Evolutionary conservation across 2,113 vertebrate genomes (phyloP), one percentile per base, ranked within the genome.

Genomic region (Cranoglanis bouderius): DNA sequence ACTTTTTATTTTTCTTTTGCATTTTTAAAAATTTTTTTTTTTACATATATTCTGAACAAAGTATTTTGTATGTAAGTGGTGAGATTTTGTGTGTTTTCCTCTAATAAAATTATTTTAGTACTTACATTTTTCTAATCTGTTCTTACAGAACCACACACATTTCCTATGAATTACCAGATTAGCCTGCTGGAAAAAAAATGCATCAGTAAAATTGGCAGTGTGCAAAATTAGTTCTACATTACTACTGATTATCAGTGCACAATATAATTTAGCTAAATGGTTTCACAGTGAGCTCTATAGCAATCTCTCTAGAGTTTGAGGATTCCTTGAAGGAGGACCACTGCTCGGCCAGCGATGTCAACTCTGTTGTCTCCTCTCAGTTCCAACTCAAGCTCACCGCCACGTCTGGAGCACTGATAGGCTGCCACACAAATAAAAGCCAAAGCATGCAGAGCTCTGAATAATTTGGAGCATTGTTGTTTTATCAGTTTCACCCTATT

Each of bases 321-420:
- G 1, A 83, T 95, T 93, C 97, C 98, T 90, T 96, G 94, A 35
- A 98, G 85, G 0, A 98, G 93, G 85, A 96, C 32, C 35, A 95
- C 91, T 0, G 91, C 89, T 1, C 93, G 88, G 21, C 98, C 97
- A 0, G 87, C 90, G 29, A 98, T 94, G 91, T 97, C 96, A 85
- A 99, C 93, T 90, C 97, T 94, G 65, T 96, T 95, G 0, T 96
- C 95, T 0, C 91, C 78, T 89, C 91, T 94, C 90, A 98, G 87
- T 0, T 95, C 94, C 78, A 98, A 93, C 90, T 95, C 92, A 93
- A 98, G 89, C 87, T 97, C 95, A 67, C 98, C 98, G 8, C 97
- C 97, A 24, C 97, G 96, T 55, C 4, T 65, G 55, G 97, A 99
- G 93, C 97, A 97, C 85, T 99, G 98, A 92, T 96, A 97, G 16